Percentiles rank a stretch among this genome's conserved stretches.
These are phyloP conservation scores for Ammodytes marinus DNA, from an alignment of 2,113 vertebrate species.

Conservation along the genomic window DNA sequence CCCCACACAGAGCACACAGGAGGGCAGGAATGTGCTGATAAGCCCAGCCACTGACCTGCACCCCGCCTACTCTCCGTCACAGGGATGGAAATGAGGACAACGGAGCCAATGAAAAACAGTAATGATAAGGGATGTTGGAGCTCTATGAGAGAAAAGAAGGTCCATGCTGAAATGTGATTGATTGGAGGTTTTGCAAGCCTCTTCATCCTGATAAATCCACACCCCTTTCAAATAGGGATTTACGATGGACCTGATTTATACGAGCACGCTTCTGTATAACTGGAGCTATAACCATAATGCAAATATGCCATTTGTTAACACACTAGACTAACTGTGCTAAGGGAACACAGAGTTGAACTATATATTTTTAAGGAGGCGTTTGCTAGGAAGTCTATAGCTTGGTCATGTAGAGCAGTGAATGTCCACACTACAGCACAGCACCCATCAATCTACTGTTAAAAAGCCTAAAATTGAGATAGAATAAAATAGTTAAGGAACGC, in stretches of 20 bases:
- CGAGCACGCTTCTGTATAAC: conserved; percentile 29
- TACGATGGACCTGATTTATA: conserved; percentile 55
- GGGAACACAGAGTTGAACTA: conserved; percentile 22
- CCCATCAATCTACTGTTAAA: not conserved
- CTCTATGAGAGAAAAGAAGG: conserved; percentile 42
- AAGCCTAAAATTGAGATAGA: not conserved
- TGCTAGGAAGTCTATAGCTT: conserved; percentile 20
- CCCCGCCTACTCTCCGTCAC: conserved; percentile 61
- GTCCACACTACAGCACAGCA: not conserved
- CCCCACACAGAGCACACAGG: conserved; percentile 68
- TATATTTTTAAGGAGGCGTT: conserved; percentile 16
- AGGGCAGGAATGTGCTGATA: conserved; percentile 83
- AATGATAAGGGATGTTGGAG: conserved; percentile 63
- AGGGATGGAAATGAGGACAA: conserved; percentile 69
- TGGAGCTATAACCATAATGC: conserved; percentile 24
- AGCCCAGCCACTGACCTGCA: conserved; percentile 71
- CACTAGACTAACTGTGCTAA: not conserved
- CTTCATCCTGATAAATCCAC: conserved; percentile 56
- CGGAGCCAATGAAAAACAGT: conserved; percentile 50
- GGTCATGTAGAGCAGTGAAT: conserved; percentile 27
- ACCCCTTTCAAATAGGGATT: conserved; percentile 56
- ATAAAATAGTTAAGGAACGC: not conserved
- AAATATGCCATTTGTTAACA: conserved; percentile 43
- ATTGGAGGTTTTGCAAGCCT: conserved; percentile 53
- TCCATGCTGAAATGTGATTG: conserved; percentile 54